Percentiles rank a stretch among this genome's conserved stretches.
These are phyloP conservation scores for Stegophylla sp. DNA, from an alignment of 2,888 invertebrate species.

Conservation along the genomic window DNA sequence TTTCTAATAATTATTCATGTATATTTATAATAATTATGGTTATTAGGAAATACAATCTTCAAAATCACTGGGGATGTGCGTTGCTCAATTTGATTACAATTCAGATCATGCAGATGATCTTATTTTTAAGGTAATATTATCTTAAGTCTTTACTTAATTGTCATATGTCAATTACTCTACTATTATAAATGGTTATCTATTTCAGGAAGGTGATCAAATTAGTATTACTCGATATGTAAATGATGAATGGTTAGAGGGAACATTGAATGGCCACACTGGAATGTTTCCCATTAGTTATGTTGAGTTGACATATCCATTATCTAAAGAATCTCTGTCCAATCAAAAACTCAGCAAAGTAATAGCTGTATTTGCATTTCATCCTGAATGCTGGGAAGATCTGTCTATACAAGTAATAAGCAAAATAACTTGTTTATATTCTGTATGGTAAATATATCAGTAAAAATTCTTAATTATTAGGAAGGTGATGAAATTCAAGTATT, in stretches of 20 bases:
- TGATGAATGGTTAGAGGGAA: conserved; percentile 82
- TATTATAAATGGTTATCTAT: not conserved
- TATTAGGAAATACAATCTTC: conserved; percentile 11
- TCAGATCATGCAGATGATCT: conserved; percentile 80
- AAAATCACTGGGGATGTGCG: conserved; percentile 71
- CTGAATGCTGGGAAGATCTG: conserved; percentile 71
- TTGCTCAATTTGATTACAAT: conserved; percentile 80
- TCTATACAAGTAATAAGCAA: conserved; percentile 67
- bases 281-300: conserved; percentile 84
- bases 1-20: not conserved
- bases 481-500: conserved; percentile 72
- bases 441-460: conserved; percentile 28
- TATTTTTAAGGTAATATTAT: conserved; percentile 77
- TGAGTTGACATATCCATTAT: conserved; percentile 76
- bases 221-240: conserved; percentile 75
- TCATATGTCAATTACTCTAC: not conserved
- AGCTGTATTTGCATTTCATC: conserved; percentile 77
- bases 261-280: conserved; percentile 74
- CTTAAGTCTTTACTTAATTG: not conserved
- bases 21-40: not conserved
- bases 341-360: conserved; percentile 65
- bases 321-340: conserved; percentile 64
- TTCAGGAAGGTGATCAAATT: conserved; percentile 77
- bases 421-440: conserved; percentile 29
- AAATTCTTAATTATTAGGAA: conserved; percentile 66